A percentile compares a stretch with the other conserved stretches of the same genome.
Conservation (phyloP, 2,797 vertebrate genomes). For the Calcarius lapponicus region DNA sequence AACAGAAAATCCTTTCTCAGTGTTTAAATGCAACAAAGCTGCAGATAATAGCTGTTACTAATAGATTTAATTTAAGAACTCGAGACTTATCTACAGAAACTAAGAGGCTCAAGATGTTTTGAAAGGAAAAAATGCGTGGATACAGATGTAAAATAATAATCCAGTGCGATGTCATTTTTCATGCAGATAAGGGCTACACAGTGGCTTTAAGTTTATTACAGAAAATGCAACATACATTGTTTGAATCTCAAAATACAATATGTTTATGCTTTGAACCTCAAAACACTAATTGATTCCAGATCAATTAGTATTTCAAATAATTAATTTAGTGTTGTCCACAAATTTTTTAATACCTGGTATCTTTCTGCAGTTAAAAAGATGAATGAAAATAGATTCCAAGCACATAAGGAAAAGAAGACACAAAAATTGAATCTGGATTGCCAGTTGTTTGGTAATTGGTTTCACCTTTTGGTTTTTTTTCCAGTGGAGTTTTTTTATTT, state of each 20-base stretch:
- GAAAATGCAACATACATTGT: not conserved
- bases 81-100: not conserved
- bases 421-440: not conserved
- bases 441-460: not conserved
- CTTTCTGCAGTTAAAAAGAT: not conserved
- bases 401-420: not conserved
- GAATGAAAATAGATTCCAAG: not conserved
- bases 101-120: not conserved
- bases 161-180: not conserved
- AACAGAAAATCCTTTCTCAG: slow-evolving; percentile 14
- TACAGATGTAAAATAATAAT: not conserved
- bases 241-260: not conserved
- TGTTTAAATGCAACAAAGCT: slow-evolving; percentile 4
- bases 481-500: too few species aligned
- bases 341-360: not conserved
- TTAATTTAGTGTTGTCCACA: not conserved
- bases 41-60: slow-evolving; percentile 3
- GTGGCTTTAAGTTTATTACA: not conserved
- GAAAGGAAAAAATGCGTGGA: not conserved
- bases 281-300: not conserved
- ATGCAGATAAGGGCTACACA: not conserved
- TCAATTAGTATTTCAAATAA: not conserved
- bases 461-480: too few species aligned
- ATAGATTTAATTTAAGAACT: not conserved
- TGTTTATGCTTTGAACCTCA: not conserved